These are phyloP conservation scores for Carettochelys insculpta DNA, from an alignment of 2,113 vertebrate genomes.

Conservation along the genomic window DNA sequence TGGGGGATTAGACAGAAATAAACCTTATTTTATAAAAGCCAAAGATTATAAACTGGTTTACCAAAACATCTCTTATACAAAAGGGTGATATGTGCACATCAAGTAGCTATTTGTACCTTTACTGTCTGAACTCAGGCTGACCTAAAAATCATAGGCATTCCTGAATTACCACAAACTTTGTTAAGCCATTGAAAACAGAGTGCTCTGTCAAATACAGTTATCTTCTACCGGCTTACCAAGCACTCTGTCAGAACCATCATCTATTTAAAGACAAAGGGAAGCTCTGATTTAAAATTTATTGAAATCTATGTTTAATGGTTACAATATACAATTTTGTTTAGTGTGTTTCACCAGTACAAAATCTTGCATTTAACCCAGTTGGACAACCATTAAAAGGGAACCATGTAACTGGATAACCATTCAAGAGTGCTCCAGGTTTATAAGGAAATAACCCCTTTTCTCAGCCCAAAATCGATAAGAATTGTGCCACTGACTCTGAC, in stretches of 20 bases:
- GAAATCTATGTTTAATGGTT: background rate
- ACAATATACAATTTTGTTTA: background rate
- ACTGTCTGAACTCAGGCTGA: slow-evolving; percentile 35
- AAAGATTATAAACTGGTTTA: slow-evolving; percentile 23
- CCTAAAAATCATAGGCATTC: background rate
- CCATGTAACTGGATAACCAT: slow-evolving; percentile 34
- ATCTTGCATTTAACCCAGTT: background rate
- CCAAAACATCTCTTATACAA: slow-evolving; percentile 15
- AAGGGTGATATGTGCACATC: slow-evolving; percentile 39
- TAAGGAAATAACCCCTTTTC: slow-evolving; percentile 16
- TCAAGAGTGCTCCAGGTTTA: slow-evolving; percentile 36
- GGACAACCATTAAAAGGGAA: background rate
- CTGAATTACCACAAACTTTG: slow-evolving; percentile 39
- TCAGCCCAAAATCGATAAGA: slow-evolving; percentile 29
- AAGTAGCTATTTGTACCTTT: slow-evolving; percentile 39
- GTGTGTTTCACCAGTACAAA: slow-evolving; percentile 1
- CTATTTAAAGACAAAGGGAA: background rate
- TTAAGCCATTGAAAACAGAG: background rate
- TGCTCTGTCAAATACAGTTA: background rate
- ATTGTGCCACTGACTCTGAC: slow-evolving; percentile 52
- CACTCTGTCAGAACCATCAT: slow-evolving; percentile 27
- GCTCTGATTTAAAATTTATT: background rate
- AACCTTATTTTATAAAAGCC: slow-evolving; percentile 5
- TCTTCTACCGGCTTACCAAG: slow-evolving; percentile 44
- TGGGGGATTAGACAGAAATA: background rate